Base-by-base conservation (phyloP, 1,140 invertebrate species). In the Bicyclus anynana region DNA sequence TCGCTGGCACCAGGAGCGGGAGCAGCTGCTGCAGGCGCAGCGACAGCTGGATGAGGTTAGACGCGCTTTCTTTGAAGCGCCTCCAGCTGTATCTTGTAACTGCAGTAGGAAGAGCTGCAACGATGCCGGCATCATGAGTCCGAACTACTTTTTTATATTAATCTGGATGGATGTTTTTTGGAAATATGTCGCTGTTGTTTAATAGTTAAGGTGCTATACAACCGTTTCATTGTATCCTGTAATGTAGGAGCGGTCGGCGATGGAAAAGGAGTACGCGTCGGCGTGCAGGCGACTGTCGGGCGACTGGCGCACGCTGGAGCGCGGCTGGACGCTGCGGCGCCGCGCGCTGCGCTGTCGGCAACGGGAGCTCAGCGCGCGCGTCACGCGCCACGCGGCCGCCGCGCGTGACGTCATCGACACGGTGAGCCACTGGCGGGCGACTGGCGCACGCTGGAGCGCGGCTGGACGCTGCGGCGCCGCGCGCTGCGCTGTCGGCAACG, bases 251-350 rank as follows among this genome's bases (percentile, higher is more conserved):
- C 89, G 91, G 7, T 72, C 80, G 16, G 86, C 89, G 23, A 90
- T 92, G 86, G 90, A 92, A 71, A 77, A 87, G 47, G 91, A 91
- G 69, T 92, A 92, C 79, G 89, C 90, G 18, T 90, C 89, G 12
- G 91, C 92, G 56, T 91, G 91, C 46, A 67, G 85, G 23, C 79
- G 87, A 10, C 66, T 91, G 48, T 89, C 89, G 6, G 89, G 90
- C 59, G 90, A 91, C 69, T 91, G 90, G 89, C 80, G 89, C 48
- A 74, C 85, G 18, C 64, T 89, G 51, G 91, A 89, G 62, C 81
- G 72, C 68, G 91, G 72, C 82, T 92, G 89, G 89, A 86, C 74
- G 54, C 80, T 72, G 62, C 87, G 75, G 66, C 63, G 92, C 16
- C 72, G 80, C 10, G 91, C 91, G 52, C 69, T 93, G 49, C 80